Base-by-base conservation (phyloP, 2,888 invertebrate genomes). In the Epinotia demarniana region DNA sequence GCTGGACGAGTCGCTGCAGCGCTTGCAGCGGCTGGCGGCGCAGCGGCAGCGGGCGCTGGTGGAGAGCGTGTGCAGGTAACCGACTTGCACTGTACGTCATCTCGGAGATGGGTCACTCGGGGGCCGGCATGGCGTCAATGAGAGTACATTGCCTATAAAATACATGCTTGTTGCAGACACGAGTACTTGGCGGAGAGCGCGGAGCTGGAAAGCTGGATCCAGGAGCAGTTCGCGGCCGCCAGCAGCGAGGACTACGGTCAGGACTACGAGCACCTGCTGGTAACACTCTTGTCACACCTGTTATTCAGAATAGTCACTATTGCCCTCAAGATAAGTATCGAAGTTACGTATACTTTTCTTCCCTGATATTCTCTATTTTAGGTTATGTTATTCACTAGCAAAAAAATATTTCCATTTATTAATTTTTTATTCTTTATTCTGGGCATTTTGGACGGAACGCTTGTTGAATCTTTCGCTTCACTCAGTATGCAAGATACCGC, bases 241-340 rank as follows among this genome's bases (percentile, higher is more conserved):
- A 96, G 97, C 68, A 97, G 97, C 73, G 98, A 99, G 84, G 99
- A 99, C 87, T 99, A 98, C 84, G 99, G 99, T 0, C 98, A 98
- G 87, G 99, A 99, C 89, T 99, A 97, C 84, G 98, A 98, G 83
- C 98, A 98, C 91, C 90, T 98, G 69, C 87, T 97, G 91, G 96
- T 97, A 5, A 84, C 82, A 67, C 12, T 11, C 43, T 43, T 11
- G 0, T n/a, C 5, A 1, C 16, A n/a, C 16, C 33, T 3, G 4
- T 18, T 3, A 19, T 18, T 2, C 18, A 8, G 8, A 33, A 33
- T 6, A 33, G 6, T 33, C 33, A 33, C 6, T 33, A 33, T 33
- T 57, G 9, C 49, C 49, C 3, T 49, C 16, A 49, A 33, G 8
- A 3, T 3, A 33, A 6, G 33, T 3, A 33, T 33, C 33, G 6